These are phyloP conservation scores for Rhynchotus rufescens DNA, from an alignment of 2,797 vertebrate species.

Conservation along the genomic window DNA sequence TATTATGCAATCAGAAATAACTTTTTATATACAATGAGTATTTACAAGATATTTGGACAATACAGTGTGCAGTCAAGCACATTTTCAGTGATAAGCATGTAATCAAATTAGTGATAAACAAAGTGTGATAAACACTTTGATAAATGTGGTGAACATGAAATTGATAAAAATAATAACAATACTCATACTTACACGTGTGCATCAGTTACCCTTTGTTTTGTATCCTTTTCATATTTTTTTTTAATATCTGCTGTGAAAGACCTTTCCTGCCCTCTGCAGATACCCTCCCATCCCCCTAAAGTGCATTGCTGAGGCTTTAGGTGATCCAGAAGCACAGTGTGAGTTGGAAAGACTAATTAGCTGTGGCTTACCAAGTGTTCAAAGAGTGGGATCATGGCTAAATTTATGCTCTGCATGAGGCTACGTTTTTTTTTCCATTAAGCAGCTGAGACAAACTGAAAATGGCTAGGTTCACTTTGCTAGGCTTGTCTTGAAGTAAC, in stretches of 20 bases:
- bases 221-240: background rate
- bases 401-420: conserved; percentile 1
- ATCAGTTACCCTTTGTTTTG: background rate
- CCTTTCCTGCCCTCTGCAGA: background rate
- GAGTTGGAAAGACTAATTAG: conserved; percentile 24
- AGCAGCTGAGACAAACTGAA: background rate
- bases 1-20: conserved; percentile 18
- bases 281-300: background rate
- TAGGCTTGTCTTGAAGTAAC: background rate
- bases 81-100: conserved; percentile 4
- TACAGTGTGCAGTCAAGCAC: background rate
- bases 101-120: background rate
- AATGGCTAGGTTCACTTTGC: background rate
- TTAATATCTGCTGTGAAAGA: background rate
- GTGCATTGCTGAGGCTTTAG: background rate
- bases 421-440: background rate
- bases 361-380: conserved; percentile 1
- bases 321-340: background rate
- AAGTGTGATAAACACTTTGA: too few species aligned
- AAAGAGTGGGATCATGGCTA: background rate
- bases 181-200: background rate
- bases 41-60: background rate
- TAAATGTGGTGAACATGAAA: too few species aligned
- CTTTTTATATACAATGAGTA: background rate
- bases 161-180: background rate